phyloP scores from a whole-genome alignment of 2,113 vertebrate genomes.

The Aramus guarauna region DNA sequence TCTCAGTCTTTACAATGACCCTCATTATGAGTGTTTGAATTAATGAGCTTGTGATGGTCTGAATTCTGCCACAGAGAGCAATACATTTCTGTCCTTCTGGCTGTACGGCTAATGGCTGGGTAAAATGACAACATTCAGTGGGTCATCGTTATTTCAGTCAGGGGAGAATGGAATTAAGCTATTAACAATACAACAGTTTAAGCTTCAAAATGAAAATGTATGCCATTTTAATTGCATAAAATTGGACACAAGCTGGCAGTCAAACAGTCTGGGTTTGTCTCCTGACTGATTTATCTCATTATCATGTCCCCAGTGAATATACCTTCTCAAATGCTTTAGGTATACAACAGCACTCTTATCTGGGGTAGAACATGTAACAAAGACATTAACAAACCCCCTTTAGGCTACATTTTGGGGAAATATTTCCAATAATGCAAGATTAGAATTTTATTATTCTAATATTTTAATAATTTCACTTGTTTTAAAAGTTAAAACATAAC shows the following conservation, averaged over 20 bases:
- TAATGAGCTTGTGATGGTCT: conserved; percentile 60
- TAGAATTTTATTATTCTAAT: neutral
- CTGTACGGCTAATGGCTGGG: neutral
- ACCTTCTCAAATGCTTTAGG: neutral
- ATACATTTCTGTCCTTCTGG: neutral
- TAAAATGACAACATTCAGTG: conserved; percentile 14
- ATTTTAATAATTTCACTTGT: neutral
- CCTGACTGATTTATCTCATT: conserved; percentile 55
- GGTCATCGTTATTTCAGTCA: conserved; percentile 7
- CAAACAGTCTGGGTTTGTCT: conserved; percentile 50
- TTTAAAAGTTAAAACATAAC: conserved; percentile 18
- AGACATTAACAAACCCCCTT: neutral
- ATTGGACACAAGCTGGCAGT: conserved; percentile 58
- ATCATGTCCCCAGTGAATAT: conserved; percentile 25
- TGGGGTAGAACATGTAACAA: conserved; percentile 1
- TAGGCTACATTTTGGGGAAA: neutral
- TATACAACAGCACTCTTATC: conserved; percentile 15
- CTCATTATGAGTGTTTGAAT: conserved; percentile 68
- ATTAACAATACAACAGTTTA: conserved; percentile 51
- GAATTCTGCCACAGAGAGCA: conserved; percentile 19
- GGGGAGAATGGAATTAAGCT: conserved; percentile 13
- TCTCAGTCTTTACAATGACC: conserved; percentile 63
- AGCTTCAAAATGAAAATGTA: conserved; percentile 53
- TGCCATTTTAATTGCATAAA: conserved; percentile 61
- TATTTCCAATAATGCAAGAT: neutral